Evolutionary conservation across 1,140 invertebrate species (phyloP), one percentile per base, ranked within the genome.

Genomic region (Rhizoglyphus robini): DNA sequence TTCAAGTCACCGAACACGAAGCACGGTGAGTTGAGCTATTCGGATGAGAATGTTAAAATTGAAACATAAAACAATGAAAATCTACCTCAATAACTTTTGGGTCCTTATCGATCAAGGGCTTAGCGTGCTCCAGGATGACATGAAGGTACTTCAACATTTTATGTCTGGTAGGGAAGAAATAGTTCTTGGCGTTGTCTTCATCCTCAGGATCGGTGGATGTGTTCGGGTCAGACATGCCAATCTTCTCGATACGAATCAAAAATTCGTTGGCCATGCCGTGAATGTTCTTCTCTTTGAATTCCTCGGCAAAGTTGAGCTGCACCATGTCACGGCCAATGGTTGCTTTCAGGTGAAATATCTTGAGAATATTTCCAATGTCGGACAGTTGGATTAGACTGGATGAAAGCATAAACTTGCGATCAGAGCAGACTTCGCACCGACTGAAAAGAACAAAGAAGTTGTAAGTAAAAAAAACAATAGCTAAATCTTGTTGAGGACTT

Each of bases 1-100:
- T 83, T 81, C 62, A 83, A 75, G 36, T 70, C 68, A 75, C 81
- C 81, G 27, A 82, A 68, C 46, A 83, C 79, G 69, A 82, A 82
- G 29, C 74, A 74, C 11, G 81, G 81, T 15, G 80, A n/a, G n/a
- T n/a, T n/a, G n/a, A 83, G 69, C 66, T 74, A n/a, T n/a, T n/a
- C n/a, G 51, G 23, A 27, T 8, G 23, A 32, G 23, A 27, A 11
- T 25, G 51, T 27, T 54, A 11, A 27, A 32, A 27, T 54, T 11
- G 8, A 27, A 32, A 54, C 15, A 25, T 11, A 25, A 54, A 27
- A 8, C 23, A 54, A 32, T 25, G 23, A 54, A 32, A 32, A 54
- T 5, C 15, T 60, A 60, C 15, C 27, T 60, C 58, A 15, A 60
- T 15, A 46, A 60, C 27, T 60, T 15, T 15, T 38, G 58, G n/a